Conservation (phyloP, 2,888 invertebrate genomes). For the Graphium colonna region DNA sequence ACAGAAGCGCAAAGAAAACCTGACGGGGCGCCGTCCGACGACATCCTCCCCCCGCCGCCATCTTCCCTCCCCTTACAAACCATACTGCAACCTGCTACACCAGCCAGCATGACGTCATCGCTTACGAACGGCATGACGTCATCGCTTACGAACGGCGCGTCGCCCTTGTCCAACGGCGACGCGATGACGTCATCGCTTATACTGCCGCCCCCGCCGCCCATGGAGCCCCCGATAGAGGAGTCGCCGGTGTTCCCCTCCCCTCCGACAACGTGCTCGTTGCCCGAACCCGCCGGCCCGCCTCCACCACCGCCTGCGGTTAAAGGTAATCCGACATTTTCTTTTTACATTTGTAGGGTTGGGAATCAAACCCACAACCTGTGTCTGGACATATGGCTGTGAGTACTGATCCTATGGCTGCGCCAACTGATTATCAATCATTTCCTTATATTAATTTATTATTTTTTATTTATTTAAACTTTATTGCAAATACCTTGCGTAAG, state of each 20-base stretch:
- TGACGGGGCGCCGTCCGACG: conserved; percentile 69
- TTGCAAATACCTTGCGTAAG: too few relatives aligned
- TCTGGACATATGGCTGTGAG: neutral
- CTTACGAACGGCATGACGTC: conserved; percentile 30
- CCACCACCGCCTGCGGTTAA: conserved; percentile 81
- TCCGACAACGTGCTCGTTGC: conserved; percentile 81
- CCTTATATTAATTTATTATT: neutral
- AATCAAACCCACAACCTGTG: neutral
- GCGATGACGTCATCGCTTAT: conserved; percentile 42
- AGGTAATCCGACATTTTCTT: conserved; percentile 40
- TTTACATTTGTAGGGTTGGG: too few relatives aligned
- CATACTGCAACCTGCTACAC: conserved; percentile 45
- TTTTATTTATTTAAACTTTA: too few relatives aligned
- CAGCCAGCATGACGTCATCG: conserved; percentile 45
- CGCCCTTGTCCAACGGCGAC: conserved; percentile 34
- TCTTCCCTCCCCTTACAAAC: conserved; percentile 54
- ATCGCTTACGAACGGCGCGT: conserved; percentile 35
- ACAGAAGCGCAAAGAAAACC: conserved; percentile 66
- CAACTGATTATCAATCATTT: conserved; percentile 5
- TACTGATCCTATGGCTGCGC: too few relatives aligned
- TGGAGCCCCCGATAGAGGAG: conserved; percentile 39
- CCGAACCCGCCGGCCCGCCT: conserved; percentile 88
- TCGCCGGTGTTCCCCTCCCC: conserved; percentile 61
- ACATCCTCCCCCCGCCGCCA: conserved; percentile 58
- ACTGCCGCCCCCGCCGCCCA: conserved; percentile 55